Evolutionary conservation across 2,113 vertebrate species (phyloP).

Genomic region (Dendrocopos noguchii): DNA sequence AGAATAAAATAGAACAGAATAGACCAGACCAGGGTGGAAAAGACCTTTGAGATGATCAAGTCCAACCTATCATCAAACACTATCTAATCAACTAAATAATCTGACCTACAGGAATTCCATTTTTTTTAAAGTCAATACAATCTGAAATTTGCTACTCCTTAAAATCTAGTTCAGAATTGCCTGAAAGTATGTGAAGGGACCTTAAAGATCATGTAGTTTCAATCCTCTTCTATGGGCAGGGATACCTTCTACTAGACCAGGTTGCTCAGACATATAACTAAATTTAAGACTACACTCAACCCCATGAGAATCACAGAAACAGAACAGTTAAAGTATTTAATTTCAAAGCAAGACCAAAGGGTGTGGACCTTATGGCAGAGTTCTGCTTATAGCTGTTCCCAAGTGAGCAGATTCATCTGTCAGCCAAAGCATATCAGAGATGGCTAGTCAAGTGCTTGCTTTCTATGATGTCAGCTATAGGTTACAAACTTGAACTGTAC

Average conservation of each 20-base stretch:
- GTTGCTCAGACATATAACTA: neutral
- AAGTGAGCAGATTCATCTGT: fast-evolving
- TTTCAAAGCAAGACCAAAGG: neutral
- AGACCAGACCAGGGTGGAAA: no score
- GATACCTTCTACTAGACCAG: no score
- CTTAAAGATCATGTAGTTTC: no score
- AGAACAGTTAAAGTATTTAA: neutral
- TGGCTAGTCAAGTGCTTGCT: neutral
- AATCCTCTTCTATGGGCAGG: no score
- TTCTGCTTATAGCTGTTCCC: neutral
- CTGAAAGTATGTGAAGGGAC: neutral
- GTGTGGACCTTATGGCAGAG: neutral
- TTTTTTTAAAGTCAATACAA: neutral
- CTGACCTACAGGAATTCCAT: neutral
- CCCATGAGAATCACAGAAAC: neutral
- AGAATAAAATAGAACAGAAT: no score
- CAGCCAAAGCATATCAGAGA: neutral
- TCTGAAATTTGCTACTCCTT: neutral
- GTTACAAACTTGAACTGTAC: neutral
- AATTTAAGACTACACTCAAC: neutral
- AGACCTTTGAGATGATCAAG: no score
- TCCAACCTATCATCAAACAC: no score
- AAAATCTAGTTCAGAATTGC: neutral
- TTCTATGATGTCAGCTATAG: neutral
- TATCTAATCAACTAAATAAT: no score